These are phyloP conservation scores for Drusus annulatus DNA, from an alignment of 1,140 invertebrate genomes.

Conservation along the genomic window DNA sequence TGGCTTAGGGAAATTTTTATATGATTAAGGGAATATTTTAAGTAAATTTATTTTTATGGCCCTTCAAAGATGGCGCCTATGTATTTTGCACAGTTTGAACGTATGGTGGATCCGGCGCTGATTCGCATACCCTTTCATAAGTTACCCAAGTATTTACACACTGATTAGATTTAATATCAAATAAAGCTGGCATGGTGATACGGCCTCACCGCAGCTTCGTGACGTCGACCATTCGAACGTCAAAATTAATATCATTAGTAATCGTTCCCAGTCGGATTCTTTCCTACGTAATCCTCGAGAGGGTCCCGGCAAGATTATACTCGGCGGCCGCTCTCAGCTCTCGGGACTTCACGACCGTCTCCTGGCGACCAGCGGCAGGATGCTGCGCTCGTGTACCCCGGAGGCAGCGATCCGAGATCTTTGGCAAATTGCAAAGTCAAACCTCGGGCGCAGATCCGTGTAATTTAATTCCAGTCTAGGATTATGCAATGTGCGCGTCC, in stretches of 20 bases:
- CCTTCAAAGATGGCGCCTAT: no score
- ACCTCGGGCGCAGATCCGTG: not conserved
- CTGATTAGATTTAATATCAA: not conserved
- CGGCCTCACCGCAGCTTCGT: not conserved
- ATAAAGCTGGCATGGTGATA: constrained; percentile 2
- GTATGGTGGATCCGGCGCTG: no score
- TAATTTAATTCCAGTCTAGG: not conserved
- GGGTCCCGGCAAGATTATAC: not conserved
- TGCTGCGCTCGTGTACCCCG: not conserved
- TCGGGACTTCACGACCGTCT: constrained; percentile 3
- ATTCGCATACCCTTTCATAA: no score
- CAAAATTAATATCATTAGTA: constrained; percentile 20
- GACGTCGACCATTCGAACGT: constrained; percentile 11
- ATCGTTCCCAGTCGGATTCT: not conserved
- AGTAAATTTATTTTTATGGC: no score
- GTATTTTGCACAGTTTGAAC: no score
- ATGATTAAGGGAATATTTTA: no score
- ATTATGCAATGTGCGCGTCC: no score
- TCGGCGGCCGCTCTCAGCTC: not conserved
- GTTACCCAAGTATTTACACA: no score
- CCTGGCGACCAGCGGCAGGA: not conserved
- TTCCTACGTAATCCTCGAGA: not conserved
- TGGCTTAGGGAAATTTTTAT: no score
- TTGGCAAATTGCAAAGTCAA: constrained; percentile 7
- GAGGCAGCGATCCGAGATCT: not conserved